Base-by-base conservation (phyloP, 2,113 vertebrate genomes). In the Gallinago paraguaiae region DNA sequence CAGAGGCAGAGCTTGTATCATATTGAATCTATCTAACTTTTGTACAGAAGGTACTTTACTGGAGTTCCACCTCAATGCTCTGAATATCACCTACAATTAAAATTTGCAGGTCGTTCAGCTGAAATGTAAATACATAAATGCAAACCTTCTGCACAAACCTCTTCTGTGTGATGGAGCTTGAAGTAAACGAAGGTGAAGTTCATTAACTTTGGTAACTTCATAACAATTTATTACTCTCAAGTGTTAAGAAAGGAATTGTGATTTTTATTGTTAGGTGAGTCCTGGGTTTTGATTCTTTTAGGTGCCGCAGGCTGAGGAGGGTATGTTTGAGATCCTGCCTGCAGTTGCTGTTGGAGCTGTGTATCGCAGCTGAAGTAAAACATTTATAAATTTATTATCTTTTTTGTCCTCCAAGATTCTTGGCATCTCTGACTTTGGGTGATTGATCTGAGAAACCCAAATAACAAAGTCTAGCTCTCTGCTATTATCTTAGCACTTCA, bases 381-480 rank as follows among this genome's bases (percentile, higher is more conserved):
- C 48, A 31, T 59, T 93, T 75, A 19, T 92, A 50, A 82, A 88
- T 95, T 43, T 53, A 93, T 96, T 94, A 64, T 91, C 93, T 95
- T 92, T 86, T 82, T 68, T 53, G 91, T 95, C 31, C 93, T 95
- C 87, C 87, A 93, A 95, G 95, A 82, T 96, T 96, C 93, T 97
- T 98, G 97, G 93, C 67, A 79, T 97, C 90, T 96, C 78, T 92
- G 94, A 86, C 93, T 94, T 92, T 31, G 90, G 69, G 95, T 98
- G 98, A 98, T 98, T 98, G 98, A 99, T 99, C 96, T 93, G 95
- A 97, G 97, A 93, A 97, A 96, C 97, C 95, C 96, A 98, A 98
- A 98, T 97, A 97, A 97, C 95, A 71, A 91, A 94, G 70, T 95
- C 94, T 97, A 97, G 97, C 96, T 98, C 97, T 75, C 97, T 98